These are phyloP conservation scores for Sebastes taczanowskii DNA, from an alignment of 2,797 vertebrate genomes.

Conservation along the genomic window DNA sequence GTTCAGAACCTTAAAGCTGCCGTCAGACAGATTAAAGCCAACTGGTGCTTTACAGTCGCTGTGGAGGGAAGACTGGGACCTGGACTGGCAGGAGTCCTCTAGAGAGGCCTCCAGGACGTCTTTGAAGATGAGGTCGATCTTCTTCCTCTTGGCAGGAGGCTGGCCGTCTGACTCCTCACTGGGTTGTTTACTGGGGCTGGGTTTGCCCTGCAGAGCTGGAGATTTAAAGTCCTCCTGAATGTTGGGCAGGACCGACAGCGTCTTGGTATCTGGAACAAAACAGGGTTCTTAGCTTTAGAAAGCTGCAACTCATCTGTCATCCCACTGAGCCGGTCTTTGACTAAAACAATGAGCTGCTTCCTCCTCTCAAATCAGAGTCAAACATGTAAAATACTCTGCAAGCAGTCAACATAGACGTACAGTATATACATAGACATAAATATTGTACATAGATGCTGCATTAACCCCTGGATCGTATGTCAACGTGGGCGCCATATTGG, in stretches of 20 bases:
- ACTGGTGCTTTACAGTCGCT: constrained; percentile 80
- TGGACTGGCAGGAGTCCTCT: constrained; percentile 81
- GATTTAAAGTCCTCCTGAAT: constrained; percentile 66
- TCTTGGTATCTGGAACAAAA: constrained; percentile 68
- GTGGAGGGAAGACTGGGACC: constrained; percentile 73
- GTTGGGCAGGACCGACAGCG: constrained; percentile 12
- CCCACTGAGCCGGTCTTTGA: background rate
- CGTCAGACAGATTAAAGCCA: constrained; percentile 61
- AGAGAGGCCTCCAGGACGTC: constrained; percentile 92
- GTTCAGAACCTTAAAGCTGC: constrained; percentile 73
- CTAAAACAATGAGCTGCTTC: background rate
- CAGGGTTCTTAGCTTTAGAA: background rate
- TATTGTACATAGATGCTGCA: accelerated
- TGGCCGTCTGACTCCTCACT: constrained; percentile 86
- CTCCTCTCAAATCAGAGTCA: too few species aligned
- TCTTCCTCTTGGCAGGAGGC: constrained; percentile 92
- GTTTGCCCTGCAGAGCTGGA: constrained; percentile 79
- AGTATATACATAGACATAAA: too few species aligned
- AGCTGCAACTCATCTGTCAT: background rate
- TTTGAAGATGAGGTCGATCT: constrained; percentile 96
- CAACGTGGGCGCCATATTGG: too few species aligned
- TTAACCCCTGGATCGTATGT: too few species aligned
- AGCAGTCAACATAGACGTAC: too few species aligned
- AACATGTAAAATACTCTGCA: too few species aligned
- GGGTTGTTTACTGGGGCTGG: constrained; percentile 81